Base-by-base conservation (phyloP, 2,797 vertebrate species). In the Neosilurus mollespiculum region DNA sequence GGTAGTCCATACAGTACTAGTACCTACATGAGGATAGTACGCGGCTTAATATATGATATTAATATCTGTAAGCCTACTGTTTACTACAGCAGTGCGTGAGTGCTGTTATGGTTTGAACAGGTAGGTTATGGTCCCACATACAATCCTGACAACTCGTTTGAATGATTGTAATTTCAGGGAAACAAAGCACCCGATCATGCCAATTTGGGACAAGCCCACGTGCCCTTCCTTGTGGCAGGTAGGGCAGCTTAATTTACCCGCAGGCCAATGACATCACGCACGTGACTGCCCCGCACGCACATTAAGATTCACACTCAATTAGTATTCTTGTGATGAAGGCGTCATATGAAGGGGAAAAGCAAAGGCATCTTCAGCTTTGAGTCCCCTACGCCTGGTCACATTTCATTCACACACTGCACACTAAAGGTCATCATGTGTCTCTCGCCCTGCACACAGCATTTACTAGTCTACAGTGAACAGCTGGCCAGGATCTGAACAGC, bases 281-380 rank as follows among this genome's bases (percentile, higher is more conserved):
- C 70, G 71, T 78, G 62, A 43, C 49, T 37, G 73, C 66, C 49
- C 61, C 49, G 10, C 51, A 51, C 62, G 22, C 30, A 14, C 26
- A 51, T 53, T 30, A 20, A 56, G 5, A 14, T 79, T 49, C 85
- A 61, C n/a, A 53, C 34, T 83, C 83, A 85, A 84, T 88, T 84
- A 83, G 81, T 88, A 87, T 88, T 77, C 86, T 71, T 72, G 71
- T 79, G 83, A 86, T 78, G 83, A 81, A 77, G 83, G 70, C 73
- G 66, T 79, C 66, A 37, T 83, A 56, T 71, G 78, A 83, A 9
- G 9, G 58, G 64, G 37, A 73, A 72, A 79, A 53, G 77, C 78
- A 54, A 64, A n/a, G 9, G 62, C 78, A 67, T 34, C 69, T 5
- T 67, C 80, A 56, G 65, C 78, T 56, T 66, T 71, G 11, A 18